Evolutionary conservation across 2,113 vertebrate genomes (phyloP), one percentile per base, ranked within the genome.

Genomic region (Oncorhynchus clarkii): DNA sequence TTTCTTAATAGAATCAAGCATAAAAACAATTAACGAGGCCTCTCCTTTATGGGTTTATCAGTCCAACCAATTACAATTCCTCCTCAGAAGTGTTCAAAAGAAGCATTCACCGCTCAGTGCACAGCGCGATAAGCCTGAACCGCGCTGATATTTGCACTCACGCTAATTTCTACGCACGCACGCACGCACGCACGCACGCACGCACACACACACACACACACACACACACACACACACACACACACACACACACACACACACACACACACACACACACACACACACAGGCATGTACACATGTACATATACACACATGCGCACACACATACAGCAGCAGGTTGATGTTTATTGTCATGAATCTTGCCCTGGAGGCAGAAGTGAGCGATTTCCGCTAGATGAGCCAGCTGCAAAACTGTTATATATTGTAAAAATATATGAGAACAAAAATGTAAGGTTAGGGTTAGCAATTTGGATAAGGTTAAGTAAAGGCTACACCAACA

Each of bases 1-100:
- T 78, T 82, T 71, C 84, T 89, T 89, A 90, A 88, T 82, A 88
- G 71, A 90, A 92, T 88, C 78, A 75, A 66, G 59, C 66, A 72
- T 79, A 84, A 86, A 82, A 84, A 81, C 80, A 85, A 90, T 90
- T 86, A 91, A 88, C 71, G 72, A 77, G 78, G 59, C 73, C 86
- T 74, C 72, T 49, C 70, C 51, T 90, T 88, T 80, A 81, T 80
- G 68, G 70, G 80, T 85, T 88, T 76, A 82, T 78, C 74, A 71
- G 69, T 77, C 74, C 74, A 76, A 78, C 71, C 79, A 84, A 84
- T 88, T 86, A 80, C 57, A 82, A 78, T 82, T 82, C 49, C 78
- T 77, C 70, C 54, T 82, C 62, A 59, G 76, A 74, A 81, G 77
- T 67, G 72, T 76, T 78, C 69, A 69, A 72, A 68, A 57, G 66